Evolutionary conservation across 2,888 invertebrate genomes (phyloP).

Genomic region (Tenthredo livida): DNA sequence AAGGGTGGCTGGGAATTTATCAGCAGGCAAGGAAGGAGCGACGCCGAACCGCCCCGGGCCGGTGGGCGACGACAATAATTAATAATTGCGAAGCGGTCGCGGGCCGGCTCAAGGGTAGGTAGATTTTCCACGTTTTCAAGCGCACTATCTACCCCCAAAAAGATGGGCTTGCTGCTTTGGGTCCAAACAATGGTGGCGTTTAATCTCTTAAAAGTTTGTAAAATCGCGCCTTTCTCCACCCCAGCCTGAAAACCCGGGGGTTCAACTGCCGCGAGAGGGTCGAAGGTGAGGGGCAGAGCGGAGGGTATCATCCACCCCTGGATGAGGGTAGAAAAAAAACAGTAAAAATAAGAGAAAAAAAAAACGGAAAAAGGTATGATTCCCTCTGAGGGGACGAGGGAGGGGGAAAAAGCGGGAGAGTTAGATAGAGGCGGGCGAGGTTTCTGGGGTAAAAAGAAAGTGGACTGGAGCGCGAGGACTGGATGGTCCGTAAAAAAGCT

Average conservation of each 20-base stretch:
- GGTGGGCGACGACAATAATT: constrained; percentile 66
- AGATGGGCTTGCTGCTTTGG: constrained; percentile 54
- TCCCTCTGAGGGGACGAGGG: background rate
- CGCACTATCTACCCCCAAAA: constrained; percentile 46
- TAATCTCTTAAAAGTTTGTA: constrained; percentile 52
- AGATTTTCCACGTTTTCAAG: constrained; percentile 46
- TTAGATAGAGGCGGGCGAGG: constrained; percentile 4
- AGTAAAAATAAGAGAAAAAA: background rate
- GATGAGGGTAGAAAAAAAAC: background rate
- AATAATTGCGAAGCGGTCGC: constrained; percentile 61
- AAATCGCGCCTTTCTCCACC: background rate
- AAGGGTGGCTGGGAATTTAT: constrained; percentile 61
- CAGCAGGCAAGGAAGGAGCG: constrained; percentile 51
- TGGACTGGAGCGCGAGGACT: constrained; percentile 31
- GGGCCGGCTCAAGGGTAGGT: background rate
- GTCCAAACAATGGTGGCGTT: constrained; percentile 53
- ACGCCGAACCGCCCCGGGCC: constrained; percentile 57
- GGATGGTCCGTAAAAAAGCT: constrained; percentile 45
- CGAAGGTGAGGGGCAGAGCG: background rate
- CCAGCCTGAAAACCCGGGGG: background rate
- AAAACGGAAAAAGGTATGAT: constrained; percentile 30
- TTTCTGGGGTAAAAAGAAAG: constrained; percentile 41
- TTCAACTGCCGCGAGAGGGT: background rate
- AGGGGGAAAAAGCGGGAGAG: background rate
- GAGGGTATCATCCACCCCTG: background rate